Conservation (phyloP, 2,113 vertebrate genomes). For the Pachypanchax playfairii region DNA sequence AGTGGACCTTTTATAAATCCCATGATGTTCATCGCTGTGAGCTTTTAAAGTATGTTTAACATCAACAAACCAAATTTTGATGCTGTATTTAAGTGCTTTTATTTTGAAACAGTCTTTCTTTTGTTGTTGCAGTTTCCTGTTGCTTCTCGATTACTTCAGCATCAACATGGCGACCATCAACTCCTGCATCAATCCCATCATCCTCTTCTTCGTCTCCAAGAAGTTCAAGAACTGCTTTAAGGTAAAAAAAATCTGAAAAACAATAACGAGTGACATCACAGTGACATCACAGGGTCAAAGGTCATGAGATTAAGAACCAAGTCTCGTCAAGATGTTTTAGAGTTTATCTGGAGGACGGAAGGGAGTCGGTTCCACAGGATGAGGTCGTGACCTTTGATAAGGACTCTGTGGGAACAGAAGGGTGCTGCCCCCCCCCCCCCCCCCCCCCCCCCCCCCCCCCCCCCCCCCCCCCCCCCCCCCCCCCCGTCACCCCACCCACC, state of each 20-base stretch:
- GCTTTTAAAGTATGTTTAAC: constrained; percentile 85
- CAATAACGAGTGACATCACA: constrained; percentile 20
- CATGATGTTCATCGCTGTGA: constrained; percentile 85
- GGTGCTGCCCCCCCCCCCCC: too few relatives aligned
- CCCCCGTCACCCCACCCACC: too few relatives aligned
- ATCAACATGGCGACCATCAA: constrained; percentile 95
- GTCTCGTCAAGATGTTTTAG: constrained; percentile 2
- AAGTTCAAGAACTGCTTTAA: constrained; percentile 98
- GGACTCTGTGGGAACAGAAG: constrained; percentile 27
- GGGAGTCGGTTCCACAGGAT: constrained; percentile 15
- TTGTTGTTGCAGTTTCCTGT: constrained; percentile 83
- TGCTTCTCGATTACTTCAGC: constrained; percentile 91
- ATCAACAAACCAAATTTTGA: neutral
- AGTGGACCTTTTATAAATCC: constrained; percentile 84
- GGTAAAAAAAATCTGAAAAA: too few relatives aligned
- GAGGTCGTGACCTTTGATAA: constrained; percentile 35
- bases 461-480: too few relatives aligned
- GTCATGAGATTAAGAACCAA: constrained; percentile 21
- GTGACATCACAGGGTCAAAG: constrained; percentile 24
- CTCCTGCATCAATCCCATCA: constrained; percentile 98
- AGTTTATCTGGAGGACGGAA: constrained; percentile 4
- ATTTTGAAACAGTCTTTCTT: neutral
- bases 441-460: too few relatives aligned
- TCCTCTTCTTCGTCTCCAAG: constrained; percentile 96
- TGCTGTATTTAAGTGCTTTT: neutral